Conservation (phyloP, 1,140 invertebrate species). For the Kradibia gibbosae region DNA sequence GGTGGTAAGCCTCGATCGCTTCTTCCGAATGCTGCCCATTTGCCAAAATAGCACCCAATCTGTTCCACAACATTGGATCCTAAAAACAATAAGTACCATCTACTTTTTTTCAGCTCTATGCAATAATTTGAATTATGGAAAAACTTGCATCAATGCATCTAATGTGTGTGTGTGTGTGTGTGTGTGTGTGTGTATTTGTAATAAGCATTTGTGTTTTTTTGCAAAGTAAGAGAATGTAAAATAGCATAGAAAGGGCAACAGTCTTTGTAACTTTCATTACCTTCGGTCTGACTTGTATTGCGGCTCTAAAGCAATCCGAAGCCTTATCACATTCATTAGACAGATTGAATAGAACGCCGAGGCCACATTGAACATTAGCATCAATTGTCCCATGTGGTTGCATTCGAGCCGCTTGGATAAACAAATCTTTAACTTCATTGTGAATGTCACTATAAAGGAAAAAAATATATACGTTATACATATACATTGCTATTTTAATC, state of each 20-base stretch:
- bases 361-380: slow-evolving; percentile 94
- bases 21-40: slow-evolving; percentile 96
- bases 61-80: slow-evolving; percentile 98
- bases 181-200: too few species aligned
- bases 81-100: slow-evolving; percentile 60
- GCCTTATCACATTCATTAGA: slow-evolving; percentile 96
- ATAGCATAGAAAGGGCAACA: background rate
- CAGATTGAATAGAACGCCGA: slow-evolving; percentile 96
- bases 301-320: slow-evolving; percentile 94
- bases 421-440: slow-evolving; percentile 84
- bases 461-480: too few species aligned
- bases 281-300: slow-evolving; percentile 86
- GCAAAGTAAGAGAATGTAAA: background rate
- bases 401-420: slow-evolving; percentile 87
- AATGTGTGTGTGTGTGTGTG: too few species aligned
- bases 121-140: too few species aligned
- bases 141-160: too few species aligned
- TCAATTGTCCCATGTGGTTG: slow-evolving; percentile 84
- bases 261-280: slow-evolving; percentile 67
- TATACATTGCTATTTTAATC: slow-evolving; percentile 29
- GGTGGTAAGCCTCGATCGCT: slow-evolving; percentile 95
- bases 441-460: slow-evolving; percentile 74
- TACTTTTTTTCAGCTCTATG: background rate
- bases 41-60: slow-evolving; percentile 95
- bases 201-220: too few species aligned